Evolutionary conservation across 2,888 invertebrate genomes (phyloP), one percentile per base, ranked within the genome.

Genomic region (Morinoia aosen): DNA sequence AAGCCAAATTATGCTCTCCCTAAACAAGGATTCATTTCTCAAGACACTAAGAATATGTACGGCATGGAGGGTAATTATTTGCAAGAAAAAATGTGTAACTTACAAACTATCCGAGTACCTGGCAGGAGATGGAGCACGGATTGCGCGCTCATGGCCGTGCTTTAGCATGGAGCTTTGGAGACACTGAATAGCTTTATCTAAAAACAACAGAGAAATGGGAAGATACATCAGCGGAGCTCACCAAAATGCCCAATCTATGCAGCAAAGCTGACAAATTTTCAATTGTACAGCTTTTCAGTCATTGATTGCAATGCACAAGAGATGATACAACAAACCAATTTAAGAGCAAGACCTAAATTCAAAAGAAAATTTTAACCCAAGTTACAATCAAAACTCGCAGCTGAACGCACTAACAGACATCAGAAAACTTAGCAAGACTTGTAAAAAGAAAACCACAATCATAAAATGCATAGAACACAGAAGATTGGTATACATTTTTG

Each of bases 171-270:
- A 96, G 96, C 96, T 96, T 96, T 96, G 96, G 96, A 96, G 96
- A 96, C 96, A 96, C 96, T 96, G 96, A 96, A 96, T 96, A 96
- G 96, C 96, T 93, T 96, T 96, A 96, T 96, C 96, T 96, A 96
- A 96, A 95, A 96, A 96, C 96, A 96, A 96, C 95, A 96, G 96
- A 96, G 96, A 96, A 96, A 94, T 96, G 96, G 96, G 96, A 96
- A 96, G 96, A 96, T 95, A 96, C 96, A 96, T 96, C 96, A 96
- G 96, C 94, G n/a, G 57, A 56, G 93, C 93, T 93, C 93, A 93
- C 93, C 93, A 93, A 48, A 95, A 61, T 61, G 39, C 95, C n/a
- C n/a, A 57, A 56, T 48, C 90, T 90, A 90, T 48, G 90, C 90
- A 90, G 90, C 90, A 90, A 39, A 90, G 40, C 90, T 90, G 39